phyloP scores from a whole-genome alignment of 1,140 invertebrate species.

The Pseudobourletiella spinata region DNA sequence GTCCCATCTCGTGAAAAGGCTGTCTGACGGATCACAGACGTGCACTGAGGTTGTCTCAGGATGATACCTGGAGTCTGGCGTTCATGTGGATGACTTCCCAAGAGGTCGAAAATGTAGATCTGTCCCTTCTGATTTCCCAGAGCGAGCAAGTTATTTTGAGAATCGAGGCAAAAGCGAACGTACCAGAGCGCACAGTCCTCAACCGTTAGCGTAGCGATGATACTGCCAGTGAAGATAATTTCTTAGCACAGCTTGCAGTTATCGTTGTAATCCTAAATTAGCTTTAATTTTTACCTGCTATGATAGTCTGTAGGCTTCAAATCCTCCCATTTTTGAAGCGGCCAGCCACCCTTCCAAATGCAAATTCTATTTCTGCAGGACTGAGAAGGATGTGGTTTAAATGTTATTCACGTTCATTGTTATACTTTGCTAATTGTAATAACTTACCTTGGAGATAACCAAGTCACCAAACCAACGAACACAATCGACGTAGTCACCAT shows the following conservation, averaged over 20 bases:
- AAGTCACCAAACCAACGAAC: slow-evolving; percentile 94
- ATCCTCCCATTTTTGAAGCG: not conserved
- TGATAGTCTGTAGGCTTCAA: not conserved
- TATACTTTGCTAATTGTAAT: too few species aligned
- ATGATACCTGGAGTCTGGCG: not conserved
- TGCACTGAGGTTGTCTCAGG: not conserved
- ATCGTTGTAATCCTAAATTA: too few species aligned
- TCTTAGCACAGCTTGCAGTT: too few species aligned
- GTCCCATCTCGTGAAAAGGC: not conserved
- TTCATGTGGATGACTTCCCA: slow-evolving; percentile 63
- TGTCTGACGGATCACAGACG: not conserved
- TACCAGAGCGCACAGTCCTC: slow-evolving; percentile 98
- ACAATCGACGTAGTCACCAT: slow-evolving; percentile 97
- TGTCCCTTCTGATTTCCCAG: slow-evolving; percentile 85
- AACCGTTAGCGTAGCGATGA: slow-evolving; percentile 55
- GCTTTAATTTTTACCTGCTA: not conserved
- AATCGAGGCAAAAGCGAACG: slow-evolving; percentile 88
- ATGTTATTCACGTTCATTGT: too few species aligned
- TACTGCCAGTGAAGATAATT: not conserved
- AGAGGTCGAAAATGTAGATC: slow-evolving; percentile 89
- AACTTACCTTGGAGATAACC: slow-evolving; percentile 84
- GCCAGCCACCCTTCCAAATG: not conserved
- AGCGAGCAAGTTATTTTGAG: slow-evolving; percentile 79
- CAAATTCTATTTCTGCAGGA: not conserved
- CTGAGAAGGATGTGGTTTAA: too few species aligned